These are phyloP conservation scores for Cryptocephalus moraei DNA, from an alignment of 2,888 invertebrate genomes.

Conservation along the genomic window DNA sequence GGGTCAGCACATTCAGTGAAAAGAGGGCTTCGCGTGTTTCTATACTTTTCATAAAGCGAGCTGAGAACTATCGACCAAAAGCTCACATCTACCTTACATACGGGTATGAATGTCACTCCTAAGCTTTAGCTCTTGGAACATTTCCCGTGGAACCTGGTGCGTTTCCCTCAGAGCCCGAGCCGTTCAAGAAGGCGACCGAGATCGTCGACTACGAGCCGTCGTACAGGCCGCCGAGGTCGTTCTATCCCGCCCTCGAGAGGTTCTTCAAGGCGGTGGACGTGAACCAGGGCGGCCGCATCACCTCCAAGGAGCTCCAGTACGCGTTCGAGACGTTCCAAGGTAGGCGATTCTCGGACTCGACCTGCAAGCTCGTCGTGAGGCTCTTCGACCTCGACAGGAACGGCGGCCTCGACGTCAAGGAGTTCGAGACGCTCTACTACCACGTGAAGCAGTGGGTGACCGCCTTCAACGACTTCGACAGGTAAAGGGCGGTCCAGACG, in stretches of 20 bases:
- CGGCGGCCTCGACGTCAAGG: slow-evolving; percentile 30
- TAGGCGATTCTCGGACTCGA: slow-evolving; percentile 28
- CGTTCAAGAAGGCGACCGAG: too few relatives aligned
- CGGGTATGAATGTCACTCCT: too few relatives aligned
- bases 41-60: too few relatives aligned
- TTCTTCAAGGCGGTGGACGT: slow-evolving; percentile 26
- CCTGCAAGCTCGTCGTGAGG: slow-evolving; percentile 32
- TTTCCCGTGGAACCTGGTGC: too few relatives aligned
- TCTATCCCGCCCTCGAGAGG: slow-evolving; percentile 26
- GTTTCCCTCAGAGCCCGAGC: too few relatives aligned
- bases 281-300: slow-evolving; percentile 25
- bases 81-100: too few relatives aligned
- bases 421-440: slow-evolving; percentile 32
- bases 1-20: too few relatives aligned
- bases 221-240: background rate
- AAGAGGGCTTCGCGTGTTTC: too few relatives aligned
- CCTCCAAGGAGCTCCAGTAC: slow-evolving; percentile 29
- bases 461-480: slow-evolving; percentile 30
- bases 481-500: too few relatives aligned
- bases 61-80: too few relatives aligned
- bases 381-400: slow-evolving; percentile 32
- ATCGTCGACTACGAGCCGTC: background rate
- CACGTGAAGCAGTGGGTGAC: slow-evolving; percentile 31
- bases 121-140: too few relatives aligned
- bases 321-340: slow-evolving; percentile 32